Conservation (phyloP, 2,888 invertebrate genomes). For the Napeogenes inachia region DNA sequence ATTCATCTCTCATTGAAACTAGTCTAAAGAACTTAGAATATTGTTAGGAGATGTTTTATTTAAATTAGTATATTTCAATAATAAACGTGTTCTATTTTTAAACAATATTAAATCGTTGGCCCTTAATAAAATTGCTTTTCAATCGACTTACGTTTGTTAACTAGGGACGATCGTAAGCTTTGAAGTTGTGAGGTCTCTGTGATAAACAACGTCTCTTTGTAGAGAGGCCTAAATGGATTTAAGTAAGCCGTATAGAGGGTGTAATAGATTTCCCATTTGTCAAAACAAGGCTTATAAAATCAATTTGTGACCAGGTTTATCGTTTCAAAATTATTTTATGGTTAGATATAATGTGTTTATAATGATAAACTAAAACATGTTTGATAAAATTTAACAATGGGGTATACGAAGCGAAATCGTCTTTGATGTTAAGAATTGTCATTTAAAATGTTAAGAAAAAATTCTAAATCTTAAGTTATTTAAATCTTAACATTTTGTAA, state of each 20-base stretch:
- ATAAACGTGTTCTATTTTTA: not conserved
- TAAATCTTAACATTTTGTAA: no score
- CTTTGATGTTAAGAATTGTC: no score
- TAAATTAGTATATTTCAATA: not conserved
- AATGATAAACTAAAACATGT: no score
- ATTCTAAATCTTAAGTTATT: no score
- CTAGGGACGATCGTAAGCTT: conserved; percentile 18
- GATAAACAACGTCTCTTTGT: conserved; percentile 28
- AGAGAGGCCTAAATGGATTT: conserved; percentile 3
- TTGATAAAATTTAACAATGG: no score
- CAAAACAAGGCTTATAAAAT: conserved; percentile 45
- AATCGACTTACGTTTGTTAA: conserved; percentile 27
- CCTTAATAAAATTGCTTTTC: conserved; percentile 20
- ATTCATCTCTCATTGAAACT: no score
- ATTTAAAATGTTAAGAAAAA: no score
- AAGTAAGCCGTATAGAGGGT: conserved; percentile 1
- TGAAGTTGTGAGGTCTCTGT: conserved; percentile 27
- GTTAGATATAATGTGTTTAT: not conserved
- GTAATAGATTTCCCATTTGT: conserved; percentile 54
- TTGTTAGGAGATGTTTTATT: no score
- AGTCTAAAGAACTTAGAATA: no score
- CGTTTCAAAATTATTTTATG: not conserved
- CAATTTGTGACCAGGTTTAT: conserved; percentile 20
- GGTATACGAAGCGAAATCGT: no score
- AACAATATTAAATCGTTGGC: not conserved